Percentiles rank a stretch among this genome's conserved stretches.
These are phyloP conservation scores for Falco berigora DNA, from an alignment of 2,797 vertebrate species.

Conservation along the genomic window DNA sequence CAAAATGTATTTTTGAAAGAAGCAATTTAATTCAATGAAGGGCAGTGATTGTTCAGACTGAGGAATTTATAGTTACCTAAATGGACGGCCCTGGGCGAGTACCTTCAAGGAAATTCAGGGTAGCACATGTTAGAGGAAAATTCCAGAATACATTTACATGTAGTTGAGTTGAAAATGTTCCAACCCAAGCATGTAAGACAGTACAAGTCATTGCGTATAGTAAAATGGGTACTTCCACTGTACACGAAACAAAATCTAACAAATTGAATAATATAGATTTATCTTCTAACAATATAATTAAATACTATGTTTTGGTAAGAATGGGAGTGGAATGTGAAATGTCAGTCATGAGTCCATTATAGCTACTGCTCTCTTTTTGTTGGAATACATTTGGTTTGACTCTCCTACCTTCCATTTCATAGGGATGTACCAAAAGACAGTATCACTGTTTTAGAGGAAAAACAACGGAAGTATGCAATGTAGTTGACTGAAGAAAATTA, in stretches of 20 bases:
- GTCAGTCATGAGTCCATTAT: background rate
- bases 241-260: background rate
- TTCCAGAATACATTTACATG: background rate
- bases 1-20: background rate
- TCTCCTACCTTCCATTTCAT: background rate
- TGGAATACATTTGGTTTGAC: background rate
- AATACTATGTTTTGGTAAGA: background rate
- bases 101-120: background rate
- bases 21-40: background rate
- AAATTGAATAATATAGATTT: background rate
- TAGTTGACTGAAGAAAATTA: background rate
- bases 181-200: background rate
- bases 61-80: background rate
- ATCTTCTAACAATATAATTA: background rate
- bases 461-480: background rate
- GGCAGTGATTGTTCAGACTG: background rate
- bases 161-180: background rate
- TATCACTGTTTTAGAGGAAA: background rate
- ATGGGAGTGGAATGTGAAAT: background rate
- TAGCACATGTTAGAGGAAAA: background rate
- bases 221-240: background rate
- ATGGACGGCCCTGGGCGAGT: background rate
- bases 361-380: background rate
- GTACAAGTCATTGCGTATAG: background rate
- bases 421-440: background rate